These are phyloP conservation scores for Acronicta psi DNA, from an alignment of 2,888 invertebrate species.

Conservation along the genomic window DNA sequence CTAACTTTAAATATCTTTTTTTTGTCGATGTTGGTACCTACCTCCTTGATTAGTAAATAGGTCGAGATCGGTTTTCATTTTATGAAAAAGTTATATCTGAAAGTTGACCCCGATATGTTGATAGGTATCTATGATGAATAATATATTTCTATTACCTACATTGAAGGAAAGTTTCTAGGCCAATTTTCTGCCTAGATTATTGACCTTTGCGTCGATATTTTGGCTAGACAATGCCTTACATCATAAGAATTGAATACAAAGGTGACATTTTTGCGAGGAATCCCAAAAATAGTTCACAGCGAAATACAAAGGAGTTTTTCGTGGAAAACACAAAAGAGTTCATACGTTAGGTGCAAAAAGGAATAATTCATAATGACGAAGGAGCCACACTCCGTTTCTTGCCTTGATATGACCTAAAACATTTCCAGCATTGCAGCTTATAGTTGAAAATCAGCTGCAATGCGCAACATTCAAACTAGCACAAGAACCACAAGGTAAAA, in stretches of 20 bases:
- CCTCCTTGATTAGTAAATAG: no score
- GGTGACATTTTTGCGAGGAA: neutral
- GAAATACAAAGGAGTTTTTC: slow-evolving; percentile 20
- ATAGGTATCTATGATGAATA: no score
- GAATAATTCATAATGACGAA: slow-evolving; percentile 39
- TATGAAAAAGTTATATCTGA: no score
- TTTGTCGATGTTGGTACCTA: no score
- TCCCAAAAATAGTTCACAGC: slow-evolving; percentile 6
- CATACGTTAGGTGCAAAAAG: slow-evolving; percentile 19
- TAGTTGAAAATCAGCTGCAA: slow-evolving; percentile 54
- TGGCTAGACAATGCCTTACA: no score
- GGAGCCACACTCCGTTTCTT: slow-evolving; percentile 18
- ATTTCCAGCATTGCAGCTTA: slow-evolving; percentile 56
- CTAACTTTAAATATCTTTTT: no score
- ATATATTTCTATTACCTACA: no score
- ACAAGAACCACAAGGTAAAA: slow-evolving; percentile 51
- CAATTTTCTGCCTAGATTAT: no score
- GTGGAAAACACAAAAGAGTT: slow-evolving; percentile 13
- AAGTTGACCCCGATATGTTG: no score
- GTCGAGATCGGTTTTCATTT: no score
- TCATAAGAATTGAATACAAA: neutral
- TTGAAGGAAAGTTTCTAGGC: no score
- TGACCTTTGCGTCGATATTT: no score
- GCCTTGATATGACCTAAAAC: slow-evolving; percentile 44
- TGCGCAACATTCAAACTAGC: slow-evolving; percentile 57